A percentile compares a stretch with the other conserved stretches of the same genome.
phyloP scores from a whole-genome alignment of 1,140 invertebrate species.

The Bombus pascuorum region DNA sequence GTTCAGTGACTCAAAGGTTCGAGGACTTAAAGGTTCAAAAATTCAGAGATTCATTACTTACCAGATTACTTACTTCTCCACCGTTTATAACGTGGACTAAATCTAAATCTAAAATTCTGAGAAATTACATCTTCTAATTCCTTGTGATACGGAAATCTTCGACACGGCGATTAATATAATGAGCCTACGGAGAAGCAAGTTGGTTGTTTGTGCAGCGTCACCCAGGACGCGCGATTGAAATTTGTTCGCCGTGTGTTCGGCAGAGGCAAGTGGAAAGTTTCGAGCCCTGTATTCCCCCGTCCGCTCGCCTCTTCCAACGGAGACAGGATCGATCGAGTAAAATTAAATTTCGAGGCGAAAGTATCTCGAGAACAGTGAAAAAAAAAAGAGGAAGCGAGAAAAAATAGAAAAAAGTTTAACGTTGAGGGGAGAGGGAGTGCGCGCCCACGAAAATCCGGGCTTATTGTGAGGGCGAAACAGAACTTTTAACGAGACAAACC shows the following conservation, averaged over 20 bases:
- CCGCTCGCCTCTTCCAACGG: neutral
- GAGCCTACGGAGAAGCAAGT: slow-evolving; percentile 2
- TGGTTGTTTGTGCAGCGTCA: slow-evolving; percentile 20
- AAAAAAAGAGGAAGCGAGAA: neutral
- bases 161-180: slow-evolving; percentile 20
- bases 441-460: slow-evolving; percentile 23
- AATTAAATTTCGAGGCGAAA: slow-evolving; percentile 30
- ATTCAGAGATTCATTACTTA: too few relatives aligned
- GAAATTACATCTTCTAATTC: too few relatives aligned
- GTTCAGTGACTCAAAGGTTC: too few relatives aligned
- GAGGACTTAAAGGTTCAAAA: fast-evolving
- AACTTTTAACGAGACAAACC: slow-evolving; percentile 48
- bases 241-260: neutral
- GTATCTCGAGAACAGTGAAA: slow-evolving; percentile 10
- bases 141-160: neutral
- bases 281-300: neutral
- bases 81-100: too few relatives aligned
- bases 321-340: slow-evolving; percentile 14
- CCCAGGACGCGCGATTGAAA: slow-evolving; percentile 5
- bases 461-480: slow-evolving; percentile 31
- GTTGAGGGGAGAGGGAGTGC: too few relatives aligned
- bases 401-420: slow-evolving; percentile 6
- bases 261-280: slow-evolving; percentile 21
- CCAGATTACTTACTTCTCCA: too few relatives aligned
- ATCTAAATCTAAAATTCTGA: neutral